Percentiles rank a stretch among this genome's conserved stretches.
phyloP scores from a whole-genome alignment of 1,140 invertebrate genomes.

The Neotoxoptera formosana region DNA sequence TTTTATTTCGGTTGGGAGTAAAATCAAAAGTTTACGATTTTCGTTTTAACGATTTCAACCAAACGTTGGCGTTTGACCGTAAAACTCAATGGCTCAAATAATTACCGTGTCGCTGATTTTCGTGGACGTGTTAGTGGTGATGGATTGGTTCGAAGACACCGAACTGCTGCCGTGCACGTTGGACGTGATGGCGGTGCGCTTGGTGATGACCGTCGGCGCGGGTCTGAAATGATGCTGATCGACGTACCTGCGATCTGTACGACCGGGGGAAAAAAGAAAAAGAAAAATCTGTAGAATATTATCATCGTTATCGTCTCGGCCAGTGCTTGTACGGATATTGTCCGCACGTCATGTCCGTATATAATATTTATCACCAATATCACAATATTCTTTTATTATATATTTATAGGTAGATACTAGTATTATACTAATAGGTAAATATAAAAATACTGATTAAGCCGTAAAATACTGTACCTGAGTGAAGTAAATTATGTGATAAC shows the following conservation, averaged over 20 bases:
- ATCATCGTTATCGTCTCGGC: background rate
- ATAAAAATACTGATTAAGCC: background rate
- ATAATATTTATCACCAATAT: background rate
- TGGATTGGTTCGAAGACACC: constrained; percentile 26
- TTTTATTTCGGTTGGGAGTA: background rate
- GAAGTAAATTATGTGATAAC: constrained; percentile 83
- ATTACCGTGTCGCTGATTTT: constrained; percentile 42
- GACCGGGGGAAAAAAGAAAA: background rate
- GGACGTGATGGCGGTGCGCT: constrained; percentile 66
- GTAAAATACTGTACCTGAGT: constrained; percentile 71
- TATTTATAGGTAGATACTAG: background rate
- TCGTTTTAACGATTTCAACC: background rate
- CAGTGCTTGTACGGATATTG: background rate
- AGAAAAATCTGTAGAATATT: background rate
- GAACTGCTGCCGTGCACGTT: constrained; percentile 49
- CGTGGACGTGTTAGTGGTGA: background rate
- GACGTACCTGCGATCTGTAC: constrained; percentile 78
- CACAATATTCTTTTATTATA: background rate
- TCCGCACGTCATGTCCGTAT: background rate
- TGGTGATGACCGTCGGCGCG: constrained; percentile 75
- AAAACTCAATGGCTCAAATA: background rate
- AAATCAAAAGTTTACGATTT: background rate
- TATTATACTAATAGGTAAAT: too few relatives aligned
- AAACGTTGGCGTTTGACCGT: background rate
- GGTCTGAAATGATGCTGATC: constrained; percentile 79